A percentile compares a stretch with the other conserved stretches of the same genome.
Conservation (phyloP, 2,888 invertebrate species). For the Chloromyia formosa region DNA sequence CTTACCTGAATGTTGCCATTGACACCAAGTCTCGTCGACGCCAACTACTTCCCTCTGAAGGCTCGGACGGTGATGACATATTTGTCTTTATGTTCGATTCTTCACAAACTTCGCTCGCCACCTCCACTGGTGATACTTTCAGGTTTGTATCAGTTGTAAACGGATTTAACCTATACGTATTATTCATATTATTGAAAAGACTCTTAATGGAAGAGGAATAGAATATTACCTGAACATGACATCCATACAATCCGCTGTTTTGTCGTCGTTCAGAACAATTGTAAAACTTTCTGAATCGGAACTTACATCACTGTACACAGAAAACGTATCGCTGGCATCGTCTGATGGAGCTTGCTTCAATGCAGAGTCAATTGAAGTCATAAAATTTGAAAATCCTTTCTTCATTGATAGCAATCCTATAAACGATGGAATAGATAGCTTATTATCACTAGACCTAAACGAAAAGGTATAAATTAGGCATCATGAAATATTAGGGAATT, state of each 20-base stretch:
- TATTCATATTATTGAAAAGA: neutral
- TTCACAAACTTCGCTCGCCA: slow-evolving; percentile 86
- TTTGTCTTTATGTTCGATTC: slow-evolving; percentile 69
- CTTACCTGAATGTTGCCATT: slow-evolving; percentile 63
- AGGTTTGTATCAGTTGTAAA: slow-evolving; percentile 65
- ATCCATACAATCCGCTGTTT: slow-evolving; percentile 74
- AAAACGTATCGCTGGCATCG: slow-evolving; percentile 78
- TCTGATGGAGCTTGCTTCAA: slow-evolving; percentile 76
- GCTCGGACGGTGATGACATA: slow-evolving; percentile 83
- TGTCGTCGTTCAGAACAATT: slow-evolving; percentile 73
- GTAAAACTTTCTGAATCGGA: slow-evolving; percentile 89
- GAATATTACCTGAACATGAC: slow-evolving; percentile 70
- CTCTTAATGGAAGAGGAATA: neutral
- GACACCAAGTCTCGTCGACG: slow-evolving; percentile 80
- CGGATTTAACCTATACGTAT: slow-evolving; percentile 59
- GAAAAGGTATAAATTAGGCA: too few species aligned
- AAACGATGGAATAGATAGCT: too few species aligned
- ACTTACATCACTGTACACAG: slow-evolving; percentile 82
- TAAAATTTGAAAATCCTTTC: slow-evolving; percentile 82
- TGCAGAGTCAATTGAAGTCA: slow-evolving; percentile 86
- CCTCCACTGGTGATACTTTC: slow-evolving; percentile 70
- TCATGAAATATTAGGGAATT: too few species aligned
- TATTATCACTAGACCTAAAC: too few species aligned
- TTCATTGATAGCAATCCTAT: slow-evolving; percentile 80
- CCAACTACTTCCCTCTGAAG: slow-evolving; percentile 81